These are phyloP conservation scores for Sitta europaea DNA, from an alignment of 2,113 vertebrate genomes.

Conservation along the genomic window DNA sequence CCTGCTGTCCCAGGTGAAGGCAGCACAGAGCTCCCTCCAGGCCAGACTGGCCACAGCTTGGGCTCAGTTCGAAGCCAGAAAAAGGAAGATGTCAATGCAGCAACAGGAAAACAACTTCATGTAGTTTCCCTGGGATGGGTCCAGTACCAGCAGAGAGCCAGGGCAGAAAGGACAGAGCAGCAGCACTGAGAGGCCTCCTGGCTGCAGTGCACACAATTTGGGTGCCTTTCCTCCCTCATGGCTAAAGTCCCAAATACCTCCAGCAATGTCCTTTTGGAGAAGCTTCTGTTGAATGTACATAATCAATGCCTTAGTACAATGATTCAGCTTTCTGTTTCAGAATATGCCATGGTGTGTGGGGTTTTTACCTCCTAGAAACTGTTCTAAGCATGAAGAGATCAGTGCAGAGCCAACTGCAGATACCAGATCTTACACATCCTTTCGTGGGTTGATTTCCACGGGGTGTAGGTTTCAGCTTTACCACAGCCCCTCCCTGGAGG, in stretches of 20 bases:
- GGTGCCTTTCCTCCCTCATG: not conserved
- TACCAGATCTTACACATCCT: not conserved
- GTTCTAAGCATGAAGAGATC: not conserved
- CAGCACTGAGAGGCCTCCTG: not conserved
- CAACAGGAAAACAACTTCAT: not conserved
- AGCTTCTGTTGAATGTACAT: not conserved
- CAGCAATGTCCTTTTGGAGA: not conserved
- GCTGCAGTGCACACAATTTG: not conserved
- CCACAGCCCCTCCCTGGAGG: not conserved
- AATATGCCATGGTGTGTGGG: fast-evolving
- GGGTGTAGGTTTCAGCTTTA: not conserved
- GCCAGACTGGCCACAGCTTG: not conserved
- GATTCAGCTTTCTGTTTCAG: not conserved
- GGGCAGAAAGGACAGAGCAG: not conserved
- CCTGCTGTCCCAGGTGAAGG: not conserved
- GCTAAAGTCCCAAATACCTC: not conserved
- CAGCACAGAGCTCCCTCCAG: not conserved
- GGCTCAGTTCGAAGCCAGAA: not conserved
- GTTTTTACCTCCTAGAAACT: not conserved
- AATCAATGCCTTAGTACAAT: not conserved
- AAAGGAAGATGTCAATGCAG: not conserved
- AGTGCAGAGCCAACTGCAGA: not conserved
- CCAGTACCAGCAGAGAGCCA: not conserved
- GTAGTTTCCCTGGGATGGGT: not conserved
- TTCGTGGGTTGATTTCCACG: not conserved